Percentiles rank a stretch among this genome's conserved stretches.
Evolutionary conservation across 2,797 vertebrate genomes (phyloP).

Genomic region (Acestrorhynchus altus): DNA sequence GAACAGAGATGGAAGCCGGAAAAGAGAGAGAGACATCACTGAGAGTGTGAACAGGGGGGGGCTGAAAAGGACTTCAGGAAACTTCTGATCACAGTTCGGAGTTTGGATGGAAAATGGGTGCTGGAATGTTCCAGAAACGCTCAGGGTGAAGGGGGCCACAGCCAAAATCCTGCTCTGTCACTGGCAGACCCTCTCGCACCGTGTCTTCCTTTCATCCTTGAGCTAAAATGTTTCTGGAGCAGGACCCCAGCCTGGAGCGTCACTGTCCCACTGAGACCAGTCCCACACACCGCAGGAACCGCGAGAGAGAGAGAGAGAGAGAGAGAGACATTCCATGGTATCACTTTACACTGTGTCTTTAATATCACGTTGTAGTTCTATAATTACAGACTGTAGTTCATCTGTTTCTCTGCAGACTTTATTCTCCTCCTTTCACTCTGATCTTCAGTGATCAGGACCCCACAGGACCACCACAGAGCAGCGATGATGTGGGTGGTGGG

Average conservation of each 20-base stretch:
- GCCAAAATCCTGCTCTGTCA: not conserved
- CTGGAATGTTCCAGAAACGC: constrained; percentile 36
- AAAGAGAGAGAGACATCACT: not conserved
- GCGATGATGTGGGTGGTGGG: too few species aligned
- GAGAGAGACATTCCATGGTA: too few species aligned
- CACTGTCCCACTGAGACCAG: constrained; percentile 4
- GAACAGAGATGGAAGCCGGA: too few species aligned
- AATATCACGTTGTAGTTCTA: too few species aligned
- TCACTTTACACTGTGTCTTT: too few species aligned
- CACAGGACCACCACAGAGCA: too few species aligned
- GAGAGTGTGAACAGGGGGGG: not conserved
- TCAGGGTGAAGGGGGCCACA: constrained; percentile 2
- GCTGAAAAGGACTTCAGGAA: not conserved
- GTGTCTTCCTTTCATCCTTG: not conserved
- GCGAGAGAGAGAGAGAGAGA: not conserved
- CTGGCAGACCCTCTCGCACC: not conserved
- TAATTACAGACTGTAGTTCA: too few species aligned
- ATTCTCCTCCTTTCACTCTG: too few species aligned
- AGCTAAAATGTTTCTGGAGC: constrained; percentile 9
- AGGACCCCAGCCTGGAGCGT: not conserved
- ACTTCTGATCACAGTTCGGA: not conserved
- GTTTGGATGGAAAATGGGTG: constrained; percentile 22
- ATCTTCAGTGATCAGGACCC: too few species aligned
- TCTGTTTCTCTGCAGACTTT: too few species aligned
- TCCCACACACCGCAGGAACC: not conserved